phyloP scores from a whole-genome alignment of 2,797 vertebrate genomes.

The Anguilla pacifica region DNA sequence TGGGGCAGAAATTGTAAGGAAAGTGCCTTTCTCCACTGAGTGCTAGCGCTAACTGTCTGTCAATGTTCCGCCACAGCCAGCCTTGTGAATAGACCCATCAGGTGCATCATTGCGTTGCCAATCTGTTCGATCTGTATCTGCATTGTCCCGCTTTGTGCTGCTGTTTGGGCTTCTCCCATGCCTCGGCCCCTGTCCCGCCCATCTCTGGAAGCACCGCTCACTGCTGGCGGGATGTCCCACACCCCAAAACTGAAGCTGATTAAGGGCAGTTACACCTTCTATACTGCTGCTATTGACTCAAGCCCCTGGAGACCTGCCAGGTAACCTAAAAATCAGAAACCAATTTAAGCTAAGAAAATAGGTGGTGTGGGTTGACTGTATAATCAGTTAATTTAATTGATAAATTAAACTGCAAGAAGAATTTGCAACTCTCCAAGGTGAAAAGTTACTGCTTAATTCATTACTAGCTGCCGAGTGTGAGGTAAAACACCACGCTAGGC shows the following conservation, averaged over 20 bases:
- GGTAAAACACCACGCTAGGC: background rate
- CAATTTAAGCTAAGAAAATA: background rate
- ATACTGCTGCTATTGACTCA: background rate
- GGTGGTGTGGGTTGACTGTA: background rate
- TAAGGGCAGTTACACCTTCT: background rate
- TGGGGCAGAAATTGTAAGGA: constrained; percentile 57
- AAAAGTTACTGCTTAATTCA: background rate
- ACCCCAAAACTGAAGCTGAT: background rate
- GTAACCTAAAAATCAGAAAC: background rate
- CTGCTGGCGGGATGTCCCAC: background rate
- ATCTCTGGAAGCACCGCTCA: background rate
- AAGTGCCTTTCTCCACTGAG: constrained; percentile 49
- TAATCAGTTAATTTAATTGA: background rate
- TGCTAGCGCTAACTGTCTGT: constrained; percentile 13
- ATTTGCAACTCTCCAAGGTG: background rate
- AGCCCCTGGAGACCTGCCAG: background rate
- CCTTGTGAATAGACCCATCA: background rate
- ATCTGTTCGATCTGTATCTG: too few relatives aligned
- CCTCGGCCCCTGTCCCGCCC: background rate
- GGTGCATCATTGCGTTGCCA: too few relatives aligned
- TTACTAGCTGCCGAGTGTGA: background rate
- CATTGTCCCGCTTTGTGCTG: background rate
- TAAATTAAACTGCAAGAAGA: background rate
- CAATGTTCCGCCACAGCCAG: background rate
- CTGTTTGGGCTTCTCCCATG: background rate